Base-by-base conservation (phyloP, 2,888 invertebrate species). In the Vandiemenella viatica region DNA sequence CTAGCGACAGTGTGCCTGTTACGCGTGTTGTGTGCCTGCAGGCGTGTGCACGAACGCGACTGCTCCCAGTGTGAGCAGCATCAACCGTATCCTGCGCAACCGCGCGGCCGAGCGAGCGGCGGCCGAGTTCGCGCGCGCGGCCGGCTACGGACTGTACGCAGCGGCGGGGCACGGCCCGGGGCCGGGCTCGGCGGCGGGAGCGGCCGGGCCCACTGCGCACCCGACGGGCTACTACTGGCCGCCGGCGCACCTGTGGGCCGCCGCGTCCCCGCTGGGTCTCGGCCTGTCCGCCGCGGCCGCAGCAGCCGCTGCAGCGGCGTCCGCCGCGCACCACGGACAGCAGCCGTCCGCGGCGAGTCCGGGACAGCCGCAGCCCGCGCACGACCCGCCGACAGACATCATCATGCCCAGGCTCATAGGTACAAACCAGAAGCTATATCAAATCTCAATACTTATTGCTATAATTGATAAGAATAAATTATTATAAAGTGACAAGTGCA, bases 61-160 rank as follows among this genome's bases (percentile, higher is more conserved):
- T 17, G 92, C 96, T 1, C 97, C 97, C 0, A 93, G 92, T 45
- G 95, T 96, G 3, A 92, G 92, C 61, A 93, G 93, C 57, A 96
- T 96, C 66, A 96, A 95, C 69, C 78, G 97, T 59, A 97, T 97
- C 62, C 73, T 97, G 48, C 73, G 97, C 55, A 96, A 96, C 65
- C 77, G 96, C 10, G 96, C 96, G 0, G 95, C 96, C 0, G 96
- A 97, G 65, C 72, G 95, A 5, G 95, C 95, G 0, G 95, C 95
- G 0, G 91, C 92, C 0, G 95, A 96, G 67, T 91, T 96, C 59
- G 92, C 93, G 0, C 73, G 91, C 15, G 90, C 89, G 0, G 89
- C 91, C 0, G 90, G 89, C 13, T 91, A 90, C 63, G 89, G 89
- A 0, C 71, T 89, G 7, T 85, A 89, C 66, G 62, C 65, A n/a